Conservation (phyloP, 2,888 invertebrate species). For the Lochmaea crataegi region DNA sequence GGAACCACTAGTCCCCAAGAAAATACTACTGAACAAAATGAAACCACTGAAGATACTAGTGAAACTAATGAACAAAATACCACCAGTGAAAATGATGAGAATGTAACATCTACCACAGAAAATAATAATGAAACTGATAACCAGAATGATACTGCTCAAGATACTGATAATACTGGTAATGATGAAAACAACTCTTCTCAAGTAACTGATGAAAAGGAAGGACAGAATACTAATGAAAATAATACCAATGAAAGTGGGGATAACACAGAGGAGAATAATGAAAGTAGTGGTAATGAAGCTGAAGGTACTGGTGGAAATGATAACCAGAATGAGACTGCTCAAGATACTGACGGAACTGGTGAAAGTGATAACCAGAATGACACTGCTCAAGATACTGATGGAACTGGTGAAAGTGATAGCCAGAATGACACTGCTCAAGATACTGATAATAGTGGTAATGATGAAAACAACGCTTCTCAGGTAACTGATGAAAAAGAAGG, state of each 20-base stretch:
- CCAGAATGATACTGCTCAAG: not conserved
- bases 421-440: no score
- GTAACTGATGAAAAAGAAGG: no score
- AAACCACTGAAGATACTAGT: not conserved
- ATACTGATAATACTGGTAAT: not conserved
- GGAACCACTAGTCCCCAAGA: no score
- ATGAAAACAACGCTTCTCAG: no score
- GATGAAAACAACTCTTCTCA: not conserved
- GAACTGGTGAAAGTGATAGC: no score
- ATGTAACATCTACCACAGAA: not conserved
- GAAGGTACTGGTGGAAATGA: no score
- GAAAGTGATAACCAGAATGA: conserved; percentile 5
- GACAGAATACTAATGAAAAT: no score
- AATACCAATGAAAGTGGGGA: not conserved
- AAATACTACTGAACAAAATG: no score
- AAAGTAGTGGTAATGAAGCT: not conserved
- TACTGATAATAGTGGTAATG: no score
- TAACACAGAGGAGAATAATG: not conserved
- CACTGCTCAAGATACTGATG: not conserved
- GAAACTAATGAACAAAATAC: not conserved
- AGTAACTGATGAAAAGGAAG: no score
- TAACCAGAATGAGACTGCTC: no score
- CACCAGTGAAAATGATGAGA: not conserved
- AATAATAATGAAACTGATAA: not conserved
- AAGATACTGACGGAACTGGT: no score